A percentile compares a stretch with the other conserved stretches of the same genome.
phyloP scores from a whole-genome alignment of 2,113 vertebrate species.

The Melierax canorus region DNA sequence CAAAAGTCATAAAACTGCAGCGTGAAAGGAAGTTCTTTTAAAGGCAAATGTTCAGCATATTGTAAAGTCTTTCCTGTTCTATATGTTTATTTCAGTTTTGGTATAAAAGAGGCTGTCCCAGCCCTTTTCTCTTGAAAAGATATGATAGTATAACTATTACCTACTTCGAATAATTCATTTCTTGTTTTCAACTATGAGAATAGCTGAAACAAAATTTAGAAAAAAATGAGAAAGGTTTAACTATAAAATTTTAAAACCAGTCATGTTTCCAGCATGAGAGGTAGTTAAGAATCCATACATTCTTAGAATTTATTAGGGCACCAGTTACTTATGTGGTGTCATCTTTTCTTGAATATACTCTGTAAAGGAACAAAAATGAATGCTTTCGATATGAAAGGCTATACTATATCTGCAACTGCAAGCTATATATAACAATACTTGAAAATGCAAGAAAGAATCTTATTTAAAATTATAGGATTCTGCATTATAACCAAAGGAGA shows the following conservation, averaged over 20 bases:
- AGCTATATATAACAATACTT: neutral
- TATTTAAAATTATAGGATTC: neutral
- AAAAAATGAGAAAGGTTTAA: slow-evolving; percentile 4
- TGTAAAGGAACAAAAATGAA: slow-evolving; percentile 17
- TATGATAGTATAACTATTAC: neutral
- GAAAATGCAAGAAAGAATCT: neutral
- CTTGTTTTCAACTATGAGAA: slow-evolving; percentile 35
- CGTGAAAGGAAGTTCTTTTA: slow-evolving; percentile 31
- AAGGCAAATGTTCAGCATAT: slow-evolving; percentile 13
- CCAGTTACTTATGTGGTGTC: neutral
- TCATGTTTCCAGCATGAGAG: neutral
- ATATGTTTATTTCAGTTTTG: slow-evolving; percentile 56
- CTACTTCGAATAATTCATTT: slow-evolving; percentile 38
- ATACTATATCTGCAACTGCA: neutral
- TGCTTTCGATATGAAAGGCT: neutral
- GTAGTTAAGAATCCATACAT: neutral
- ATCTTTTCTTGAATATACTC: slow-evolving; percentile 26
- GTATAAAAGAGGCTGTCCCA: slow-evolving; percentile 43
- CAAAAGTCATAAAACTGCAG: slow-evolving; percentile 4
- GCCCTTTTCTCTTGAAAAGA: slow-evolving; percentile 43
- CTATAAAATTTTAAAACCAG: slow-evolving; percentile 17
- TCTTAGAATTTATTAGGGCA: slow-evolving; percentile 8
- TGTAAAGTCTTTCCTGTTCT: slow-evolving; percentile 14
- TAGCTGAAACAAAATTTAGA: slow-evolving; percentile 26
- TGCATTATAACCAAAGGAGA: neutral